These are phyloP conservation scores for Cyprinodon variegatus DNA, from an alignment of 2,113 vertebrate genomes.

Conservation along the genomic window DNA sequence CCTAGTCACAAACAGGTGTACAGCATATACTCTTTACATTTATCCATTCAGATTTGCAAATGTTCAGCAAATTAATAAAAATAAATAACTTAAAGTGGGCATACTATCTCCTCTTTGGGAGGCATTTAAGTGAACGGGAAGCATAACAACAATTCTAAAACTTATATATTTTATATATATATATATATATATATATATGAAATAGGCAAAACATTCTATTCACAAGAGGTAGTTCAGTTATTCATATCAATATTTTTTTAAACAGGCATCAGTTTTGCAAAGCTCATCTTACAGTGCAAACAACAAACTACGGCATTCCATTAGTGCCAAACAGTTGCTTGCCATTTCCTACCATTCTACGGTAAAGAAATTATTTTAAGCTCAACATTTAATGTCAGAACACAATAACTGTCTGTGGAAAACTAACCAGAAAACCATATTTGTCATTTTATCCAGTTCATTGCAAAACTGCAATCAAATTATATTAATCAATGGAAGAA, in stretches of 20 bases:
- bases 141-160: constrained; percentile 55
- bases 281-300: constrained; percentile 33
- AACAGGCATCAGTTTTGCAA: constrained; percentile 35
- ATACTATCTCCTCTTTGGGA: constrained; percentile 37
- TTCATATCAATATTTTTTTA: constrained; percentile 48
- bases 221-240: constrained; percentile 81
- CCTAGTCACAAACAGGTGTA: constrained; percentile 36
- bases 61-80: constrained; percentile 8
- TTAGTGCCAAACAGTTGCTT: neutral
- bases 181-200: constrained; percentile 40
- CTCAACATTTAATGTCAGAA: neutral
- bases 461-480: too few species aligned
- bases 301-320: constrained; percentile 3
- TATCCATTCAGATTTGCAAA: constrained; percentile 16
- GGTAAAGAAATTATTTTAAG: neutral
- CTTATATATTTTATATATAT: neutral
- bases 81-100: constrained; percentile 31
- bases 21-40: constrained; percentile 35
- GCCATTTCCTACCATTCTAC: neutral
- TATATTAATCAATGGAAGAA: too few species aligned
- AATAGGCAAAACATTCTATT: constrained; percentile 66
- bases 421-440: neutral
- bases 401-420: neutral
- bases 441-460: neutral
- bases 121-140: constrained; percentile 43